Conservation (phyloP, 1,140 invertebrate species). For the Apis laboriosa region DNA sequence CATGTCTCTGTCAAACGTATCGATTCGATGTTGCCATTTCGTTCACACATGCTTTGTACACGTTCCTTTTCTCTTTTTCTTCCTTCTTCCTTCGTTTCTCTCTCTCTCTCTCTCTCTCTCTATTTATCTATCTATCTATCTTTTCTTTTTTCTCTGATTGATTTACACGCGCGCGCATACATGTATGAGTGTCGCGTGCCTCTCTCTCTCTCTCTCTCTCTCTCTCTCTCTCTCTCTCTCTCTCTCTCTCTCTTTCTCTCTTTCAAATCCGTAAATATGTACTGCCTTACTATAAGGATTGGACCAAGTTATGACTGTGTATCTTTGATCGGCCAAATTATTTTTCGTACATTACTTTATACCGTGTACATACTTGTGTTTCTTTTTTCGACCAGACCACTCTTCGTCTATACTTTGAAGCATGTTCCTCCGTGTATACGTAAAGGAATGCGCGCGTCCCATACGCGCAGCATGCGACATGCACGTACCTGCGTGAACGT, state of each 20-base stretch:
- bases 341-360: conserved; percentile 56
- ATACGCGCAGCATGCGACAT: conserved; percentile 63
- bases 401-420: conserved; percentile 16
- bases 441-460: conserved; percentile 3
- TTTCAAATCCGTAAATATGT: conserved; percentile 56
- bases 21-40: conserved; percentile 10
- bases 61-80: conserved; percentile 40
- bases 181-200: not conserved
- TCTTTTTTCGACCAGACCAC: conserved; percentile 29
- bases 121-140: too few species aligned
- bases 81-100: conserved; percentile 26
- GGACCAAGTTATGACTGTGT: conserved; percentile 79
- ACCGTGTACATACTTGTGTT: conserved; percentile 33
- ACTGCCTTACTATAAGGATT: conserved; percentile 81
- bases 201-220: conserved; percentile 32
- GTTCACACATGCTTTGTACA: conserved; percentile 50
- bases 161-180: not conserved
- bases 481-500: conserved; percentile 34
- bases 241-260: conserved; percentile 6
- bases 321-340: conserved; percentile 74
- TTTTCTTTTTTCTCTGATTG: conserved; percentile 47
- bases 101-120: conserved; percentile 33
- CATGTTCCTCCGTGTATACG: conserved; percentile 25
- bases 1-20: not conserved
- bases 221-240: conserved; percentile 48